phyloP scores from a whole-genome alignment of 2,797 vertebrate species.

The Parotocinclus haroldoi region DNA sequence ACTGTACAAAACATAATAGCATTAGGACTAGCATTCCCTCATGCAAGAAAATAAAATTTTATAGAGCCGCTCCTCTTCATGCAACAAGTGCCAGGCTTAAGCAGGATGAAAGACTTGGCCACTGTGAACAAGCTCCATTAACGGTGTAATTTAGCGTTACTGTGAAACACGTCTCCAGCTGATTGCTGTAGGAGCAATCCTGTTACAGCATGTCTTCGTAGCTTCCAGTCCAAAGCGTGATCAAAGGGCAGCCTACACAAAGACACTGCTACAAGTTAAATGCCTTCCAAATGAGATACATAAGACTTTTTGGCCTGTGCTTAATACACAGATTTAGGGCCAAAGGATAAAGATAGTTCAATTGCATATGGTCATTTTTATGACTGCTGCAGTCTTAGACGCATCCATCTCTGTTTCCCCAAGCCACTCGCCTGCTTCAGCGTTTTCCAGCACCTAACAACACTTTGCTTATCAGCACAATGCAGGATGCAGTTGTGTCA shows the following conservation, averaged over 20 bases:
- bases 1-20: no score
- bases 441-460: conserved; percentile 22
- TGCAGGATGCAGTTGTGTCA: conserved; percentile 66
- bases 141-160: conserved; percentile 30
- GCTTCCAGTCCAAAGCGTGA: conserved; percentile 25
- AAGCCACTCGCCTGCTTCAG: conserved; percentile 33
- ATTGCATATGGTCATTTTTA: conserved; percentile 5
- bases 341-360: conserved; percentile 1
- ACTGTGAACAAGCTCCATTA: conserved; percentile 23
- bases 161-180: conserved; percentile 46
- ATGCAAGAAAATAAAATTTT: no score
- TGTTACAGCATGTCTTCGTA: conserved; percentile 61
- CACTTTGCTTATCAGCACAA: conserved; percentile 62
- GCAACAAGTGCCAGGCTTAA: neutral
- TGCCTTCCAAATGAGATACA: neutral
- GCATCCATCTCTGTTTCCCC: conserved; percentile 51
- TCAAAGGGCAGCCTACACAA: conserved; percentile 24
- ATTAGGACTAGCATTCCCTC: no score
- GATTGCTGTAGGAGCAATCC: conserved; percentile 62
- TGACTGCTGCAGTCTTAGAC: neutral
- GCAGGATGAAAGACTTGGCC: conserved; percentile 11
- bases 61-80: no score
- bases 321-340: conserved; percentile 11
- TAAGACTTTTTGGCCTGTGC: conserved; percentile 10
- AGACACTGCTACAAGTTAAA: no score